Conservation (phyloP, 2,888 invertebrate genomes). For the Pardosa pseudoannulata region DNA sequence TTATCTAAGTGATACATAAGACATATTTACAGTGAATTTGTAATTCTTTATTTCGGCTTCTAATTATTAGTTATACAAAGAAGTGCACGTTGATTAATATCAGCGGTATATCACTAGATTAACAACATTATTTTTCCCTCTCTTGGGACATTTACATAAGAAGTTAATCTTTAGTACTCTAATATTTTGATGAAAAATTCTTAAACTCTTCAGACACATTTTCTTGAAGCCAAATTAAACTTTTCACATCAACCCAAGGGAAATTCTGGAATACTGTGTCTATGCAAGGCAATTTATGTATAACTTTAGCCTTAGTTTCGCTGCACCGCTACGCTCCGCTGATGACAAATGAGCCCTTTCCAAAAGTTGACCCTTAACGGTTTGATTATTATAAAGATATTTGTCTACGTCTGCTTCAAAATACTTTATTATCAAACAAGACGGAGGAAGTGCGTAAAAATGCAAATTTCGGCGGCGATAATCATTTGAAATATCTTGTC, state of each 20-base stretch:
- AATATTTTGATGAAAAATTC: background rate
- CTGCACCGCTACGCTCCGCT: constrained; percentile 35
- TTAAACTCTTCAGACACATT: background rate
- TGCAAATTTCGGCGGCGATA: constrained; percentile 32
- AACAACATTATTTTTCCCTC: too few relatives aligned
- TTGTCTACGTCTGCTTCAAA: background rate
- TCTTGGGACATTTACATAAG: too few relatives aligned
- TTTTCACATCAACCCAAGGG: background rate
- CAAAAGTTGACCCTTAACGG: constrained; percentile 53
- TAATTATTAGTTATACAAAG: too few relatives aligned
- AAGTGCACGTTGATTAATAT: too few relatives aligned
- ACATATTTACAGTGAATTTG: too few relatives aligned
- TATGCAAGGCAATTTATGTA: constrained; percentile 24
- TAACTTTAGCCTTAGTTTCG: constrained; percentile 41
- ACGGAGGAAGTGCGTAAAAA: background rate
- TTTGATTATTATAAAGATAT: constrained; percentile 16
- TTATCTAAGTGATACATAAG: too few relatives aligned
- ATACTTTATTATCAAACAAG: constrained; percentile 18
- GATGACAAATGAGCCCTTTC: constrained; percentile 60
- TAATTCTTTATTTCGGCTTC: too few relatives aligned
- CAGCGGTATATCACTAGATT: too few relatives aligned
- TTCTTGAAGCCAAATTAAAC: background rate
- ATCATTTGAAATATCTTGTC: background rate
- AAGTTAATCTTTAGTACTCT: too few relatives aligned
- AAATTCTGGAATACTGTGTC: background rate